Evolutionary conservation across 2,888 invertebrate species (phyloP), one percentile per base, ranked within the genome.

Genomic region (Orthosia cruda): DNA sequence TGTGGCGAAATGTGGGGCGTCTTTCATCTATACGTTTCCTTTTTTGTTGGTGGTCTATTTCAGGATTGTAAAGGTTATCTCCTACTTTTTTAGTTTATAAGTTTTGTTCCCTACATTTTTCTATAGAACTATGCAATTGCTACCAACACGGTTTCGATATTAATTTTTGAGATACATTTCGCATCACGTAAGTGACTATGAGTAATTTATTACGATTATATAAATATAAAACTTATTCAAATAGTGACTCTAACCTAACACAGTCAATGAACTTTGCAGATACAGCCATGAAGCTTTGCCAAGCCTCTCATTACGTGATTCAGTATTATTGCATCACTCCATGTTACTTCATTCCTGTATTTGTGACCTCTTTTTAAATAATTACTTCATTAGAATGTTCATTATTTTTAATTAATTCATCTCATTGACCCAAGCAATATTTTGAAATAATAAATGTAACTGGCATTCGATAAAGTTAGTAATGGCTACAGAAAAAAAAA

Each of bases 211-310:
- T 15, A 47, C 16, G 0, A 1, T 5, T 40, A 12, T 47, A 52
- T 16, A 69, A 77, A 49, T 15, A 13, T 9, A 47, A 2, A n/a
- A 54, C 20, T 11, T n/a, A 49, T 47, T 45, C 0, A 50, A 2
- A 1, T 20, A 18, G 15, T 23, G 3, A 55, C 40, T 40, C 3
- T 18, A 26, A 32, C 18, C 45, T 32, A 13, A n/a, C 11, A 13
- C 23, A 50, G 75, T 76, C 76, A 80, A 52, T 76, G 76, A 76
- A 50, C 76, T 72, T 50, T 50, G 32, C 26, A 57, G 45, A 23
- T 57, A 26, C 4, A 57, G 20, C 16, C 11, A 16, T 79, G 72
- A 57, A 62, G 0, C 5, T 54, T 45, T 50, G 61, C 50, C 80
- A 80, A 72, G 55, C 62, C 61, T 50, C 57, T 50, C 7, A 71